Evolutionary conservation across 2,797 vertebrate species (phyloP).

Genomic region (Urocyon cinereoargenteus): DNA sequence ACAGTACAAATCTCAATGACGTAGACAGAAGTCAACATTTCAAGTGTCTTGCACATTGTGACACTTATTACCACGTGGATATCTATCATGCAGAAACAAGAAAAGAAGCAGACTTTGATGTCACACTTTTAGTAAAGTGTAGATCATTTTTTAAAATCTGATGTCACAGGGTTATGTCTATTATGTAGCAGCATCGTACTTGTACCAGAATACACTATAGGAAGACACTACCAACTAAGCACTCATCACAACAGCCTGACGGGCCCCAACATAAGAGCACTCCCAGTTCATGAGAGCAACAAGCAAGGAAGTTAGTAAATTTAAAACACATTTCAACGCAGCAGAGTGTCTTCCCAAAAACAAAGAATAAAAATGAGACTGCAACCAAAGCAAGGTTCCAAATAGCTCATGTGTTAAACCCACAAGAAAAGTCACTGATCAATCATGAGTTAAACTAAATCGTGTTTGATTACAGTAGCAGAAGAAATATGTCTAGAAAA

Average conservation of each 20-base stretch:
- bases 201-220: background rate
- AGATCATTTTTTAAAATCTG: background rate
- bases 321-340: background rate
- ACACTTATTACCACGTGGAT: background rate
- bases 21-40: background rate
- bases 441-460: background rate
- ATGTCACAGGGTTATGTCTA: background rate
- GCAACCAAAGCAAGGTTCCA: background rate
- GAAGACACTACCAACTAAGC: background rate
- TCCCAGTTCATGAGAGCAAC: background rate
- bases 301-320: background rate
- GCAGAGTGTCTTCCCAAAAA: background rate
- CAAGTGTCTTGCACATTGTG: background rate
- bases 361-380: background rate
- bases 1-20: background rate
- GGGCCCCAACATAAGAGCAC: background rate
- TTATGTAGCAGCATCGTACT: background rate
- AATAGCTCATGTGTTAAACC: background rate
- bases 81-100: background rate
- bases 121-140: background rate
- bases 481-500: slow-evolving; percentile 47
- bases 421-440: background rate
- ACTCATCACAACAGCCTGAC: no score
- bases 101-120: background rate
- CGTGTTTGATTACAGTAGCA: background rate